These are phyloP conservation scores for Heterodera filipjevi DNA, from an alignment of 2,888 invertebrate species.

Conservation along the genomic window DNA sequence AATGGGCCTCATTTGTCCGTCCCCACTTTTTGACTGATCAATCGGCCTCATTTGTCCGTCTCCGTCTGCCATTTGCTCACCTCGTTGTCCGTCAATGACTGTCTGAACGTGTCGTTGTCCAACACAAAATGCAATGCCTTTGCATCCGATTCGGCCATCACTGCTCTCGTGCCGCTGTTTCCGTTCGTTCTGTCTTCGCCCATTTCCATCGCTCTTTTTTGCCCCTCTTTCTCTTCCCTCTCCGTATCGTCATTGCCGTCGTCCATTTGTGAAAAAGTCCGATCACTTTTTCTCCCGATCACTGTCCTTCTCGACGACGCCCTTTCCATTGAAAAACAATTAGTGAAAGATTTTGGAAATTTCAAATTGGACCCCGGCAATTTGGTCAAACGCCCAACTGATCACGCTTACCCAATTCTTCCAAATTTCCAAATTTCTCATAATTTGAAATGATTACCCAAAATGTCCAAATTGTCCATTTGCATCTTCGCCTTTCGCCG, in stretches of 20 bases:
- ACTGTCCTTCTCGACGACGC: conserved; percentile 7
- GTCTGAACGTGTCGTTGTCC: neutral
- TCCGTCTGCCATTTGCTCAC: neutral
- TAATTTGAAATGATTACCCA: too few species aligned
- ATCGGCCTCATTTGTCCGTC: neutral
- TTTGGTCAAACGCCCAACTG: neutral
- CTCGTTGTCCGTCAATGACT: neutral
- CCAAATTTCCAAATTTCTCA: too few species aligned
- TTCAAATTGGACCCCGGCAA: neutral
- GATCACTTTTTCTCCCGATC: neutral
- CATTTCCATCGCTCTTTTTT: neutral
- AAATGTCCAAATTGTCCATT: neutral
- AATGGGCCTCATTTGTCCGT: too few species aligned
- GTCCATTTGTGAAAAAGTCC: neutral
- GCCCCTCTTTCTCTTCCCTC: too few species aligned
- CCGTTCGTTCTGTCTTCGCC: neutral
- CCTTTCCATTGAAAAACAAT: neutral
- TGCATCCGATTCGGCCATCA: neutral
- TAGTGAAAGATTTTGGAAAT: too few species aligned
- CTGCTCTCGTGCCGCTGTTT: neutral
- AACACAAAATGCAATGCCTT: conserved; percentile 4
- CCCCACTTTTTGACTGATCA: neutral
- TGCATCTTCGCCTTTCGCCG: neutral
- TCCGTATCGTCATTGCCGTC: too few species aligned
- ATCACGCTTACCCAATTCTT: neutral